Base-by-base conservation (phyloP, 2,797 vertebrate species). In the Vultur gryphus region DNA sequence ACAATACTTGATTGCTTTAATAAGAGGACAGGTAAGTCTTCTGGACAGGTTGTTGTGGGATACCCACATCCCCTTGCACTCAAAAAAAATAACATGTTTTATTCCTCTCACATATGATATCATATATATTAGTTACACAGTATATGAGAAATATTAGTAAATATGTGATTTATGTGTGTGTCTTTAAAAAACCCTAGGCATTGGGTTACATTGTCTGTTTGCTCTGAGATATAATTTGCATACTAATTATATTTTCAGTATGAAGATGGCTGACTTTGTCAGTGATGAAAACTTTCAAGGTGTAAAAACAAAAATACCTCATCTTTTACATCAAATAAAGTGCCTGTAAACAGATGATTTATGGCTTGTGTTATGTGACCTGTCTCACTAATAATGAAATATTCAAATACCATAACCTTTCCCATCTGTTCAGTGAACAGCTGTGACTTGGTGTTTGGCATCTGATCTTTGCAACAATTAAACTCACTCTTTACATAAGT, bases 361-460 rank as follows among this genome's bases (percentile, higher is more conserved):
- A 96, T 94, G 72, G 64, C 78, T 80, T 93, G 49, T 66, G 51
- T 66, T 89, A 24, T 84, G 57, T 91, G 92, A 95, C 80, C 89
- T 91, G 90, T 76, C 91, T 92, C 67, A 29, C 91, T 94, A 92
- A 96, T 94, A 93, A 89, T 94, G 65, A 95, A 92, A 90, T 94
- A 95, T 96, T 84, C 44, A 90, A 95, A 96, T 90, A 73, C 66
- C 44, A 85, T 81, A 95, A 91, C 58, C 92, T 95, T 97, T 95
- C 94, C 96, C 95, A 97, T 97, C 96, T 97, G 95, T 90, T 97
- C 91, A 84, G 76, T 46, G 55, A 89, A 93, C 86, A 95, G 55
- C 57, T 94, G 90, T 91, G 91, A 67, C 79, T 93, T 96, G 83
- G 75, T 87, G 61, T 85, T 94, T 95, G 93, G 91, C 86, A 96